A percentile compares a stretch with the other conserved stretches of the same genome.
Conservation (phyloP, 1,140 invertebrate genomes). For the Drosophila oshimai region DNA sequence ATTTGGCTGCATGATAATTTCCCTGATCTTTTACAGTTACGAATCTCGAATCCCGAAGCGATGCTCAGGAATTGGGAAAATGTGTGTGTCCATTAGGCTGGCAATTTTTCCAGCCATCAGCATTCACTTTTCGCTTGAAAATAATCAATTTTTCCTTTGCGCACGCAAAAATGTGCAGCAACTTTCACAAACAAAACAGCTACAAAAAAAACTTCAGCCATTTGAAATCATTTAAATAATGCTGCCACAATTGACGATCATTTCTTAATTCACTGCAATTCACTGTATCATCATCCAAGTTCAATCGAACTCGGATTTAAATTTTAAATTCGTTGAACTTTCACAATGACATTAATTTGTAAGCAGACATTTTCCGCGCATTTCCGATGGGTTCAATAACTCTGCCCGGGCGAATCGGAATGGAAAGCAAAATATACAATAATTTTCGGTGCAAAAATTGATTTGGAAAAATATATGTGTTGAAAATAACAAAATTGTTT, state of each 20-base stretch:
- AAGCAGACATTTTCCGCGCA: conserved; percentile 48
- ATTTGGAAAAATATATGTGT: conserved; percentile 3
- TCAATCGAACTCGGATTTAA: conserved; percentile 41
- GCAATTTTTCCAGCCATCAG: conserved; percentile 38
- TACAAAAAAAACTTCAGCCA: conserved; percentile 29
- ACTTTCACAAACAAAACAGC: conserved; percentile 53
- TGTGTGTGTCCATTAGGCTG: conserved; percentile 28
- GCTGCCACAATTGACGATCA: conserved; percentile 56
- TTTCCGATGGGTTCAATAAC: conserved; percentile 56
- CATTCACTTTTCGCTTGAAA: conserved; percentile 71
- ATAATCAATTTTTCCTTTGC: conserved; percentile 28
- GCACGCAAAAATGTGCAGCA: conserved; percentile 53
- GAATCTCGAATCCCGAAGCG: conserved; percentile 7
- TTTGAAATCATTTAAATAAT: conserved; percentile 62
- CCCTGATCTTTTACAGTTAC: conserved; percentile 70
- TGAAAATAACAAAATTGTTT: conserved; percentile 8
- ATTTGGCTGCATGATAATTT: conserved; percentile 64
- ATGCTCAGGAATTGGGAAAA: conserved; percentile 40
- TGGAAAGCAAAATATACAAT: conserved; percentile 55
- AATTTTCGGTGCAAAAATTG: conserved; percentile 4
- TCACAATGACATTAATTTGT: conserved; percentile 72
- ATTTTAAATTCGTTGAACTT: conserved; percentile 70
- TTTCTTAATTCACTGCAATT: conserved; percentile 39
- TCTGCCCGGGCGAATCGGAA: conserved; percentile 28
- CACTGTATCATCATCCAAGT: conserved; percentile 16